These are phyloP conservation scores for Microtus montanus DNA, from an alignment of 2,113 vertebrate genomes.

Conservation along the genomic window DNA sequence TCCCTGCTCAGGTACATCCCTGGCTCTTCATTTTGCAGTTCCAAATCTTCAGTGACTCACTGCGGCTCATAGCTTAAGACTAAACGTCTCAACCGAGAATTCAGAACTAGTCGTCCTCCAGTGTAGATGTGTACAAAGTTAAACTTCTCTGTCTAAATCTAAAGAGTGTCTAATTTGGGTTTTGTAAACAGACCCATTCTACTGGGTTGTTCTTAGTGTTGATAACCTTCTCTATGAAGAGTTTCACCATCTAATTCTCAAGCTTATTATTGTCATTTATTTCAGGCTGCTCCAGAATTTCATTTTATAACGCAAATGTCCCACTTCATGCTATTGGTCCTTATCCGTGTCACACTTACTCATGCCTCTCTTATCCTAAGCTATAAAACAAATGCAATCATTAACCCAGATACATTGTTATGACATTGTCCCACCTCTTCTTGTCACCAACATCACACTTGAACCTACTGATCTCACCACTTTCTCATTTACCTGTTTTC, in stretches of 20 bases:
- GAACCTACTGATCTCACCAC: neutral
- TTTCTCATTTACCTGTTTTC: neutral
- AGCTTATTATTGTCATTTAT: neutral
- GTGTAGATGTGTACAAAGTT: neutral
- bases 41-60: neutral
- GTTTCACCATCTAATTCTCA: neutral
- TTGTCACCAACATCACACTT: neutral
- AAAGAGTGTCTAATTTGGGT: neutral
- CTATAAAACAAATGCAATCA: neutral
- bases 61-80: neutral
- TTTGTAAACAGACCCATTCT: neutral
- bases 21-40: neutral
- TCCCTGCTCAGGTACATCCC: neutral
- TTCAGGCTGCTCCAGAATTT: neutral
- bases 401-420: neutral
- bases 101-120: neutral
- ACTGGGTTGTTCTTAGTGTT: neutral
- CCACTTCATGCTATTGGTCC: neutral
- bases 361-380: neutral
- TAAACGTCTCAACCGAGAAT: neutral
- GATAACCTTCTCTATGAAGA: neutral
- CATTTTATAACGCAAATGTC: neutral
- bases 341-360: neutral
- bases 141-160: neutral
- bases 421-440: neutral